phyloP scores from a whole-genome alignment of 2,797 vertebrate species.

The Enteromius paludinosus region DNA sequence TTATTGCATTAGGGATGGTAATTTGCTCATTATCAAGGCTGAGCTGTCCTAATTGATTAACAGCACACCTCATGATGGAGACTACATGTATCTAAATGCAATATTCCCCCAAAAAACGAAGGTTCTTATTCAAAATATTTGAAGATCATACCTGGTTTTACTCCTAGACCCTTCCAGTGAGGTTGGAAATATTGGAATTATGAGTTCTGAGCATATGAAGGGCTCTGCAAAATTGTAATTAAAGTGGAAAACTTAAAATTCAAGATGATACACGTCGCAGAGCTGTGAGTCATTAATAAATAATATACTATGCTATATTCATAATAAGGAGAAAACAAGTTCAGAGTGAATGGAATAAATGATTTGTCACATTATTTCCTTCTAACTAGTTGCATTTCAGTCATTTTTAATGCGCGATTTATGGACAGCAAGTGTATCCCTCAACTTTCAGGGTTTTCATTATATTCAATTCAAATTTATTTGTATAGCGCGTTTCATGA shows the following conservation, averaged over 20 bases:
- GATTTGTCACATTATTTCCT: background rate
- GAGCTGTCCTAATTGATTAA: slow-evolving; percentile 26
- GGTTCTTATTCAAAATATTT: background rate
- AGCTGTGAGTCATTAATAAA: background rate
- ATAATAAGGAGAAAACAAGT: background rate
- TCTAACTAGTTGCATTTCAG: background rate
- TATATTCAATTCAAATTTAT: too few relatives aligned
- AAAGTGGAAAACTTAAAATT: background rate
- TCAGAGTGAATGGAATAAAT: background rate
- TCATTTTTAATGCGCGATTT: background rate
- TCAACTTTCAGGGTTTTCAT: background rate
- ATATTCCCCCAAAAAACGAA: background rate
- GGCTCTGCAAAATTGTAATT: background rate
- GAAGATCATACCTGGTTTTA: background rate
- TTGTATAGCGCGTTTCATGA: too few relatives aligned
- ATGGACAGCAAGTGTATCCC: background rate
- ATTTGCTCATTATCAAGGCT: slow-evolving; percentile 25
- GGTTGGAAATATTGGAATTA: background rate
- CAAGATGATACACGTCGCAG: background rate
- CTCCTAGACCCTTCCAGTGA: background rate
- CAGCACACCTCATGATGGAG: slow-evolving; percentile 14
- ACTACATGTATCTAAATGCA: background rate
- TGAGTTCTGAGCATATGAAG: background rate
- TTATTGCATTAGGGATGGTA: slow-evolving; percentile 32
- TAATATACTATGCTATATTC: background rate